Evolutionary conservation across 1,140 invertebrate species (phyloP).

Genomic region (Philaenus spumarius): DNA sequence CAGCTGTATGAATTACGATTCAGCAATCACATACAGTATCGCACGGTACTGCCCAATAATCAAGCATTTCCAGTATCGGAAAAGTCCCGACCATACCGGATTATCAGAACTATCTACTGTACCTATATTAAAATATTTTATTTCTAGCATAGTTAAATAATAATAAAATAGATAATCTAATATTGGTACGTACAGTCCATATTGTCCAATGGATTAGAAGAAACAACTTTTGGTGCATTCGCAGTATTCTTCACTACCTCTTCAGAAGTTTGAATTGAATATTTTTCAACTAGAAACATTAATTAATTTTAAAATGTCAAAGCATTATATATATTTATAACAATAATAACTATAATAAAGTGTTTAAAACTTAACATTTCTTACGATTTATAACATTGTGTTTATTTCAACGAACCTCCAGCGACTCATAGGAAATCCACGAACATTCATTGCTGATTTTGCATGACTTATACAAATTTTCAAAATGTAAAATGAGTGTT

Average conservation of each 20-base stretch:
- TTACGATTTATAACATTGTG: too few relatives aligned
- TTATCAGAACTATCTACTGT: background rate
- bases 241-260: slow-evolving; percentile 48
- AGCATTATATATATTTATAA: too few relatives aligned
- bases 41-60: too few relatives aligned
- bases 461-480: too few relatives aligned
- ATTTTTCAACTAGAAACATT: slow-evolving; percentile 57
- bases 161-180: slow-evolving; percentile 10
- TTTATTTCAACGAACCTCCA: too few relatives aligned
- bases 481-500: too few relatives aligned
- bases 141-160: slow-evolving; percentile 12
- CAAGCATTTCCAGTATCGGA: too few relatives aligned
- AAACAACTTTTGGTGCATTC: slow-evolving; percentile 57
- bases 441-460: too few relatives aligned
- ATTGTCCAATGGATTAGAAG: slow-evolving; percentile 74
- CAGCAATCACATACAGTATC: too few relatives aligned
- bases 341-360: too few relatives aligned
- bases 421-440: too few relatives aligned
- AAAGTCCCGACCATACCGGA: background rate
- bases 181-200: slow-evolving; percentile 67
- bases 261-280: slow-evolving; percentile 55
- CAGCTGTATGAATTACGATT: too few relatives aligned
- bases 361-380: background rate
- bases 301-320: background rate
- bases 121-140: background rate